Base-by-base conservation (phyloP, 2,888 invertebrate genomes). In the Hypomecis punctinalis region DNA sequence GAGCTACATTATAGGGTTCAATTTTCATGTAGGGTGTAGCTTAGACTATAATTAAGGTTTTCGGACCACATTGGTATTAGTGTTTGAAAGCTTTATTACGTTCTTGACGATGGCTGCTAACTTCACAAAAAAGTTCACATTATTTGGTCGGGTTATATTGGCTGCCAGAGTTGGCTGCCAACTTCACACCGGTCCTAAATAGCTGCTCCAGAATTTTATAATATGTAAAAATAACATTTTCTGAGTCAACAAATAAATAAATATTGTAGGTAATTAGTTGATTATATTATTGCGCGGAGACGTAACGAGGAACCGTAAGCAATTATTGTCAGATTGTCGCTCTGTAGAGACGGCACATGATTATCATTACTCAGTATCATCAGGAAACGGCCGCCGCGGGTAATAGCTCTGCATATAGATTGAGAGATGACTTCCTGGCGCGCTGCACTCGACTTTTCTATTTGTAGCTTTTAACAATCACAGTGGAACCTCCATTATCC, bases 381-480 rank as follows among this genome's bases (percentile, higher is more conserved):
- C 71, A 69, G 72, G 72, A 74, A 72, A 69, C 58, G 65, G 65
- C 63, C 40, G 42, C 43, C 49, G 49, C 39, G 51, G 64, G 46
- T 66, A 68, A 66, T 65, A 72, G 61, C 37, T 55, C 49, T 62
- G 63, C 68, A 65, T 63, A 69, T 65, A 64, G 58, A 71, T 64
- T 67, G 66, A 69, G 48, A 71, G 66, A 69, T 64, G 57, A 64
- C 70, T 72, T 72, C 72, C 72, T 67, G 72, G 39, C 61, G 48
- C 46, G 39, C 54, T 54, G 59, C 57, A 61, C 60, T 61, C 54
- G 53, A 13, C 67, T 67, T 67, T 67, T 61, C 68, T 57, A 53
- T 5, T n/a, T 42, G 35, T 6, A 10, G 13, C 13, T 45, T 5
- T 23, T 23, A 23, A 6, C 40, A 40, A 40, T 7, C 7, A 40